Evolutionary conservation across 2,888 invertebrate species (phyloP).

Genomic region (Ochropleura leucogaster): DNA sequence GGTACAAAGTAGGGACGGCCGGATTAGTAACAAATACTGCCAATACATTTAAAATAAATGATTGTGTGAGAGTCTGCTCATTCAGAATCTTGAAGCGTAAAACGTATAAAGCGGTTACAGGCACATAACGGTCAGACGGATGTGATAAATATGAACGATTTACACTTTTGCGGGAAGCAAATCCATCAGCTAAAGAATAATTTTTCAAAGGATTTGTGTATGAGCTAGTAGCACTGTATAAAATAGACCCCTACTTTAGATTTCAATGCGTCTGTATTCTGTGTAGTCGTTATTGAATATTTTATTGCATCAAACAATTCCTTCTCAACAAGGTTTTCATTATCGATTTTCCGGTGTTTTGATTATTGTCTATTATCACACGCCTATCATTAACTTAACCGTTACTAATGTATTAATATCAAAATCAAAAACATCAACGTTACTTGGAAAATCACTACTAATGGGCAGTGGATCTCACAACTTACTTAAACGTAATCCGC

Average conservation of each 20-base stretch:
- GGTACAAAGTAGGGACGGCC: constrained; percentile 52
- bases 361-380: constrained; percentile 14
- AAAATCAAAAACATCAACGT: neutral
- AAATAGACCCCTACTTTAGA: neutral
- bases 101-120: neutral
- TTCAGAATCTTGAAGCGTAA: neutral
- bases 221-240: neutral
- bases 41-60: constrained; percentile 1
- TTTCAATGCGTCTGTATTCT: neutral
- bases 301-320: constrained; percentile 1
- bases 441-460: constrained; percentile 12
- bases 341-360: constrained; percentile 17
- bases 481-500: neutral
- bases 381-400: constrained; percentile 21
- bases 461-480: neutral
- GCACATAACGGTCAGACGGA: neutral
- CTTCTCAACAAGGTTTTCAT: constrained; percentile 8
- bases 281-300: constrained; percentile 18
- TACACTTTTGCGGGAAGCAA: constrained; percentile 6
- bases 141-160: neutral
- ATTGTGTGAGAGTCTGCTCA: constrained; percentile 2
- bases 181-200: constrained; percentile 25
- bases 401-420: constrained; percentile 27
- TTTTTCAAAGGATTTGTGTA: neutral
- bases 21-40: constrained; percentile 10